phyloP scores from a whole-genome alignment of 35 echinoderm and acorn worm species.

The Holothuria glaberrima region DNA sequence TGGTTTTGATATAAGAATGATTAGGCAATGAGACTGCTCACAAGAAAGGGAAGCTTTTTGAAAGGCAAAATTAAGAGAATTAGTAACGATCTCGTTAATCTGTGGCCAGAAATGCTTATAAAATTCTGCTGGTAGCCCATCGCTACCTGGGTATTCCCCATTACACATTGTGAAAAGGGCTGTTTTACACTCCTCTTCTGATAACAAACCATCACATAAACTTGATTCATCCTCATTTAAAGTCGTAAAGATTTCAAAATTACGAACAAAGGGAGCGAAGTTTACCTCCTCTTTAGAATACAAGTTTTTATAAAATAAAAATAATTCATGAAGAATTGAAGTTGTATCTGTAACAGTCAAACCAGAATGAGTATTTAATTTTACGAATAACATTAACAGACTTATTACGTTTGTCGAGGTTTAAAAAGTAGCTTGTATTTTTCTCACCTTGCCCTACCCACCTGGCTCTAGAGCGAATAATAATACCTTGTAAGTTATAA shows the following conservation, averaged over 20 bases:
- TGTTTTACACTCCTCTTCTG: no score
- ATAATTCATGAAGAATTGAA: constrained; percentile 32
- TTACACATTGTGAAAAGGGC: no score
- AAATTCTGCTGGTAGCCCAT: no score
- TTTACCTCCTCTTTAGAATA: not conserved
- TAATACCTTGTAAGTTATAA: constrained; percentile 41
- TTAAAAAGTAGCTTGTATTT: constrained; percentile 18
- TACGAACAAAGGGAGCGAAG: not conserved
- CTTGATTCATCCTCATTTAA: not conserved
- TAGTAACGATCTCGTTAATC: no score
- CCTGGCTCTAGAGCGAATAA: constrained; percentile 37
- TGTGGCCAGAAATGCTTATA: no score
- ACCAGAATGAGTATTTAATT: not conserved
- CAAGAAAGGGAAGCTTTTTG: no score
- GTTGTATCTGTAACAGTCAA: not conserved
- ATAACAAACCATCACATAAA: no score
- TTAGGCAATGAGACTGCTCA: no score
- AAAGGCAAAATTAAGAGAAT: no score
- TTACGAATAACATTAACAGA: constrained; percentile 16
- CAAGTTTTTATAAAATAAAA: constrained; percentile 39
- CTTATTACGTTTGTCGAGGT: not conserved
- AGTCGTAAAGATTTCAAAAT: not conserved
- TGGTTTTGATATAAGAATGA: no score
- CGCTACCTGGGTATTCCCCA: not conserved
- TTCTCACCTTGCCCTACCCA: constrained; percentile 43